phyloP scores from a whole-genome alignment of 2,888 invertebrate genomes.

The Celastrina argiolus region DNA sequence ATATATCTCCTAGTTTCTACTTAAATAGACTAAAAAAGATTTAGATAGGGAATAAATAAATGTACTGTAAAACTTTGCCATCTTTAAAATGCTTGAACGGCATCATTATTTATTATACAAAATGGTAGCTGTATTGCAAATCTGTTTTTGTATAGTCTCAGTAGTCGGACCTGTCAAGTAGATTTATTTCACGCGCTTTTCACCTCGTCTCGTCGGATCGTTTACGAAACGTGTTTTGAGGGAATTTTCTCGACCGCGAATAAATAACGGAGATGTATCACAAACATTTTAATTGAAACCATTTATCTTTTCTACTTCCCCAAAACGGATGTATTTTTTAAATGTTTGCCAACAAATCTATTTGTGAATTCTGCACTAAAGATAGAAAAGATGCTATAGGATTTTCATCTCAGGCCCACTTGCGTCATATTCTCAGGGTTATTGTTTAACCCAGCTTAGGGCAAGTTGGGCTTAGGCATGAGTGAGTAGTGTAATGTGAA shows the following conservation, averaged over 20 bases:
- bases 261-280: neutral
- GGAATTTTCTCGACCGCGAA: neutral
- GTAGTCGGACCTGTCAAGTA: neutral
- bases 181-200: neutral
- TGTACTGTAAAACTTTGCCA: no score
- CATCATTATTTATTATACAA: no score
- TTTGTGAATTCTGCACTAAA: neutral
- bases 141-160: neutral
- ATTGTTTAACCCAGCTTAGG: no score
- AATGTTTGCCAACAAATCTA: neutral
- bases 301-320: constrained; percentile 1
- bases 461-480: no score
- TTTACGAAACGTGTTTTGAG: neutral
- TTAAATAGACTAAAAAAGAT: neutral
- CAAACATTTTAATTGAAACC: constrained; percentile 5
- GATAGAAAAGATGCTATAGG: neutral
- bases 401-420: no score
- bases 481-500: no score
- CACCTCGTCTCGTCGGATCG: neutral
- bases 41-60: neutral
- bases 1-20: neutral
- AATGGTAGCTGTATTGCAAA: no score
- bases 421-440: no score
- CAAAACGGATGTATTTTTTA: neutral
- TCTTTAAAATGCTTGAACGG: no score